Base-by-base conservation (phyloP, 2,888 invertebrate genomes). In the Mechanitis messenoides region DNA sequence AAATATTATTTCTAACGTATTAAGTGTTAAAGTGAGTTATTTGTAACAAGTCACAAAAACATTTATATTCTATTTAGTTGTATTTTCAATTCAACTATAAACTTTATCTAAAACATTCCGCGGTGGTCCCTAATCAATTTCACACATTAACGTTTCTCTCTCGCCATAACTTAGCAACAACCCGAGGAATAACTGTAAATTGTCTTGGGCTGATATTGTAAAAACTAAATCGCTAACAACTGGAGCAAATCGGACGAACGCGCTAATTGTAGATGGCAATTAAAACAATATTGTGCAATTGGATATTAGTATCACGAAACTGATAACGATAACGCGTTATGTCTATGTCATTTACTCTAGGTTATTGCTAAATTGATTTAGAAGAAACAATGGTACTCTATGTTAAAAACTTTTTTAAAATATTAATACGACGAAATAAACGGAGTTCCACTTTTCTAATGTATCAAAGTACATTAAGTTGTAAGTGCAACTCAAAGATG, bases 191-290 rank as follows among this genome's bases (percentile, higher is more conserved):
- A 89, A 87, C 88, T 79, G 89, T 89, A 84, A 83, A 84, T 77
- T 75, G 79, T 77, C 78, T 84, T 80, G 79, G 80, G 76, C 75
- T 70, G 80, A 75, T 71, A 76, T 74, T 74, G 80, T 83, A 88
- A 89, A 87, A 89, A 87, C 80, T 82, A 81, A 85, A 87, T 87
- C 85, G 85, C 73, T 84, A 86, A 84, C 84, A 88, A 89, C 85
- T 88, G 87, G 89, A 88, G 87, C 89, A 81, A 87, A 89, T 88
- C 88, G 79, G 79, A 77, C 80, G 78, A 79, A 78, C 78, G 80
- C 74, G 79, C 74, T 87, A 85, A 87, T 89, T 83, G 81, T 77
- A 68, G 71, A 71, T 73, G 42, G 72, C 84, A 85, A 87, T 87
- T 87, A 85, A 77, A 73, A 75, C 75, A 67, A 80, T 83, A 83